A percentile compares a stretch with the other conserved stretches of the same genome.
phyloP scores from a whole-genome alignment of 1,140 invertebrate species.

The Drosophila nasuta region DNA sequence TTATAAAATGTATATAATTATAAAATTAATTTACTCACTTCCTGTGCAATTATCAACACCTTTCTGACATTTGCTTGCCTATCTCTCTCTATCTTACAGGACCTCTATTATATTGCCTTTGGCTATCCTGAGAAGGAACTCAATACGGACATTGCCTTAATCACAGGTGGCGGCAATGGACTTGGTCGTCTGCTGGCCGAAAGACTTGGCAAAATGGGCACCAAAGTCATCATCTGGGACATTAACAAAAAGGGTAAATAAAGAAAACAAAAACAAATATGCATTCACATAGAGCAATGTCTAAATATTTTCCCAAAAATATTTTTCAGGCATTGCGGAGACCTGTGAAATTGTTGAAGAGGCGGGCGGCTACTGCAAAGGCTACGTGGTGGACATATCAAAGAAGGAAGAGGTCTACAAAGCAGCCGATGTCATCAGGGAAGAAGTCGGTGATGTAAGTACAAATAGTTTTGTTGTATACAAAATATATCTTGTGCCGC shows the following conservation, averaged over 20 bases:
- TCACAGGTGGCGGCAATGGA: conserved; percentile 96
- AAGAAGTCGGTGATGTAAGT: conserved; percentile 93
- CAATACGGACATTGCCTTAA: conserved; percentile 90
- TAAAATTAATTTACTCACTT: conserved; percentile 28
- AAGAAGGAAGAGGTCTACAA: conserved; percentile 93
- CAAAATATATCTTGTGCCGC: background rate
- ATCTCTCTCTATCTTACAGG: conserved; percentile 68
- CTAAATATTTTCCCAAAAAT: conserved; percentile 20
- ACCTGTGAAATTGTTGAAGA: conserved; percentile 90
- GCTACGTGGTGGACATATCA: conserved; percentile 93
- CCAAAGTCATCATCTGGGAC: conserved; percentile 95
- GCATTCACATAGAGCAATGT: background rate
- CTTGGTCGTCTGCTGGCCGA: conserved; percentile 93
- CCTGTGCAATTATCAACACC: conserved; percentile 43
- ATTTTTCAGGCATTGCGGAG: conserved; percentile 89
- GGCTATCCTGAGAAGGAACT: conserved; percentile 87
- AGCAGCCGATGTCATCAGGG: conserved; percentile 91
- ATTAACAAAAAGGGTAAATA: conserved; percentile 92
- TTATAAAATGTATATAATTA: conserved; percentile 40
- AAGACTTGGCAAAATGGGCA: conserved; percentile 91
- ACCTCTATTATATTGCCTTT: conserved; percentile 85
- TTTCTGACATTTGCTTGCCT: conserved; percentile 9
- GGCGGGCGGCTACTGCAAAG: conserved; percentile 89
- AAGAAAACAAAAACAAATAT: background rate
- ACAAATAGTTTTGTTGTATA: conserved; percentile 15